phyloP scores from a whole-genome alignment of 2,797 vertebrate genomes.

The Chelon auratus region DNA sequence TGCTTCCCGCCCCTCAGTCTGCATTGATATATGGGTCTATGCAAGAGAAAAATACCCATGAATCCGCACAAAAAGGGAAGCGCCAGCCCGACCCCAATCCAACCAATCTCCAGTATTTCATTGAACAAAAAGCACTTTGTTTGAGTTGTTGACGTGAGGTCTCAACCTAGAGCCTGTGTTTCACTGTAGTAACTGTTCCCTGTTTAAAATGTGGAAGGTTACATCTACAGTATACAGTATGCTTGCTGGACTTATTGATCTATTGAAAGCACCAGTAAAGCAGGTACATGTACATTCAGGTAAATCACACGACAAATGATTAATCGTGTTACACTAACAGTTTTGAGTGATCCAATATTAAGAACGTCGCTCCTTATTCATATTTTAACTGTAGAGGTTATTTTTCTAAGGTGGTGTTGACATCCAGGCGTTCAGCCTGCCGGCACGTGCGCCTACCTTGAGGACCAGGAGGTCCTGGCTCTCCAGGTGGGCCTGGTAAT shows the following conservation, averaged over 20 bases:
- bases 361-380: conserved; percentile 40
- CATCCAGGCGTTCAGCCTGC: conserved; percentile 37
- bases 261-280: conserved; percentile 19
- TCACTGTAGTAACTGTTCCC: conserved; percentile 4
- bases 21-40: conserved; percentile 86
- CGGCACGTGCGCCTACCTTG: conserved; percentile 87
- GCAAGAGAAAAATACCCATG: conserved; percentile 87
- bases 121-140: conserved; percentile 31
- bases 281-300: not conserved
- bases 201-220: conserved; percentile 17
- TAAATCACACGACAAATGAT: conserved; percentile 37
- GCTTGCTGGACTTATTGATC: conserved; percentile 1
- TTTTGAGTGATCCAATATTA: conserved; percentile 29
- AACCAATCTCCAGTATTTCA: conserved; percentile 38
- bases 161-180: conserved; percentile 19
- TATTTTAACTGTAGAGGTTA: conserved; percentile 34
- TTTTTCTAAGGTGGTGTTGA: conserved; percentile 29
- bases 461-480: conserved; percentile 85
- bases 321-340: conserved; percentile 27
- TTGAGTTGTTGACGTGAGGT: conserved; percentile 12
- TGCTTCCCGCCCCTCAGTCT: conserved; percentile 87
- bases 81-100: conserved; percentile 53
- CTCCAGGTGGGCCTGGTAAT: conserved; percentile 88
- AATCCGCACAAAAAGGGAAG: conserved; percentile 76
- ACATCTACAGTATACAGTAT: conserved; percentile 6